phyloP scores from a whole-genome alignment of 2,113 vertebrate genomes.

The Cephalopholis sonnerati region DNA sequence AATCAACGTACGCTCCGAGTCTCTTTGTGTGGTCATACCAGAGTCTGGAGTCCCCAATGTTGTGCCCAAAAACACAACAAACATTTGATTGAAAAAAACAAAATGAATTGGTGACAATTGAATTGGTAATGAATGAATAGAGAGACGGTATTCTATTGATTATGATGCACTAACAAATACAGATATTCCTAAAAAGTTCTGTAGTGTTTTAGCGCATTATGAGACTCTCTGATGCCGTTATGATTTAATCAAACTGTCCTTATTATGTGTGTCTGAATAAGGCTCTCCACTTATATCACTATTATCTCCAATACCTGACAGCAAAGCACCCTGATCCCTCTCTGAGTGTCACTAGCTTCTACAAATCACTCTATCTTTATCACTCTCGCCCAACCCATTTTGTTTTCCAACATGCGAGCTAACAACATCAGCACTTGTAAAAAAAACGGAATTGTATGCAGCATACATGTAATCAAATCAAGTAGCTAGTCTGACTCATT shows the following conservation, averaged over 20 bases:
- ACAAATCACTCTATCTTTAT: background rate
- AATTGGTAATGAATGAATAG: no score
- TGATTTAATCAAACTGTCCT: background rate
- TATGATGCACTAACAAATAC: no score
- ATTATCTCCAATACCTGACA: background rate
- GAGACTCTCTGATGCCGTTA: no score
- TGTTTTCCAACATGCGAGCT: background rate
- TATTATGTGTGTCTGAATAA: background rate
- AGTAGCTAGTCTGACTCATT: constrained; percentile 31
- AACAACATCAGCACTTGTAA: constrained; percentile 23
- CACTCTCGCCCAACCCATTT: background rate
- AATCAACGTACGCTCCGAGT: no score
- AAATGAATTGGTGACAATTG: no score
- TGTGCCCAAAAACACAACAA: no score
- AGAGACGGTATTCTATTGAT: no score
- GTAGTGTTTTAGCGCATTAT: no score
- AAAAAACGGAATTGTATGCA: constrained; percentile 22
- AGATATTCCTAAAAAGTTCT: no score
- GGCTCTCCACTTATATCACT: background rate
- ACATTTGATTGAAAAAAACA: no score
- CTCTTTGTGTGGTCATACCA: no score
- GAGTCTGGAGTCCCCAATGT: no score
- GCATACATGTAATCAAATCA: constrained; percentile 57
- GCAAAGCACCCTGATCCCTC: background rate
- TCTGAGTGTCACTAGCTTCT: background rate